These are phyloP conservation scores for Platycercus adscitus DNA, from an alignment of 2,113 vertebrate genomes.

Conservation along the genomic window DNA sequence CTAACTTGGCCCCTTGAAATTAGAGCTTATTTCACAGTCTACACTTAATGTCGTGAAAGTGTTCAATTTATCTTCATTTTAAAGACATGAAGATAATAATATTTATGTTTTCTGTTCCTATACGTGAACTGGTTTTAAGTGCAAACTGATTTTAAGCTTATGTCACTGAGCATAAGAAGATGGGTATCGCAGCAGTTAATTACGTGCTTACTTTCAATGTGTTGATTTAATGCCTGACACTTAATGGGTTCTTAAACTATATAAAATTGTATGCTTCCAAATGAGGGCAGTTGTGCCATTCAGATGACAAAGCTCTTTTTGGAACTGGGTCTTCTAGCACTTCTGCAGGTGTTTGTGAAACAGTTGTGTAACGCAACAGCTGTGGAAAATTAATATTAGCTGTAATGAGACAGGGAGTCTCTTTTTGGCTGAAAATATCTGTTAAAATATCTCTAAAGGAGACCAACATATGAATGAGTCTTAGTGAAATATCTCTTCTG, in stretches of 20 bases:
- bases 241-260: background rate
- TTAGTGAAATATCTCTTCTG: background rate
- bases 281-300: background rate
- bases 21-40: background rate
- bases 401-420: background rate
- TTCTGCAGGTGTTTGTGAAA: background rate
- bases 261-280: background rate
- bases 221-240: background rate
- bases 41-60: background rate
- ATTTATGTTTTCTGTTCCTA: background rate
- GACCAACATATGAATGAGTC: background rate
- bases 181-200: background rate
- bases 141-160: background rate
- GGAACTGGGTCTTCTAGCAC: background rate
- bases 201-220: background rate
- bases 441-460: background rate
- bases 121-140: background rate
- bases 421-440: background rate
- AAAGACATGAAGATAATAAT: background rate
- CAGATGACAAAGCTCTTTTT: background rate
- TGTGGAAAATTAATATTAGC: background rate
- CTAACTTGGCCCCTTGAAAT: background rate
- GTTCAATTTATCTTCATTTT: background rate
- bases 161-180: background rate
- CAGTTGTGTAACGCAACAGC: background rate